Evolutionary conservation across 2,888 invertebrate species (phyloP).

Genomic region (Sceliomorpha sp.): DNA sequence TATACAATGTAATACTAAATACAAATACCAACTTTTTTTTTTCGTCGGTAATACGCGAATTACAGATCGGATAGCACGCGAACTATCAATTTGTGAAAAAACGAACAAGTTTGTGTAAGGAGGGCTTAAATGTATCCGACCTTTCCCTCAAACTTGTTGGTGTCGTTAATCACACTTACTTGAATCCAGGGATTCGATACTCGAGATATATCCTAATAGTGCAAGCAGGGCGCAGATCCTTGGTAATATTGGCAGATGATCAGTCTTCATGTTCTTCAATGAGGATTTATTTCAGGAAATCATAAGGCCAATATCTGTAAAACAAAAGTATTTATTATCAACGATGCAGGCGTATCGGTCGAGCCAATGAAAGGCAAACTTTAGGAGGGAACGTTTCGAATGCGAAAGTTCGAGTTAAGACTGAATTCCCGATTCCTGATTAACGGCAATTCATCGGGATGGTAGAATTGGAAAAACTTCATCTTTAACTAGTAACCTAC

Average conservation of each 20-base stretch:
- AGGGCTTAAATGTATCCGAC: not conserved
- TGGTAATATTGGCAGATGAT: slow-evolving; percentile 70
- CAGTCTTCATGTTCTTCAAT: slow-evolving; percentile 75
- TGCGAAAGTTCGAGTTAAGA: no score
- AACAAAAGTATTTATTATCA: slow-evolving; percentile 32
- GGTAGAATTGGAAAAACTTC: no score
- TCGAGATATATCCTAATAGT: slow-evolving; percentile 64
- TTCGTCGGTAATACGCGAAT: no score
- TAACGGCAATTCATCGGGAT: no score
- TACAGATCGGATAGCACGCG: not conserved
- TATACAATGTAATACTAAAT: no score
- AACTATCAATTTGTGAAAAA: not conserved
- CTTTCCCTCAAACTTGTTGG: slow-evolving; percentile 26
- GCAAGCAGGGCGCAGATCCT: slow-evolving; percentile 66
- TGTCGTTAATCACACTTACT: slow-evolving; percentile 65
- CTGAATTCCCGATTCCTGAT: no score
- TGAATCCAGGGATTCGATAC: slow-evolving; percentile 70
- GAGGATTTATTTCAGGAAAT: slow-evolving; percentile 70
- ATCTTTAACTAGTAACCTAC: no score
- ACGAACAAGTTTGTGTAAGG: not conserved
- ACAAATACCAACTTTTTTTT: no score
- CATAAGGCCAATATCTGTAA: slow-evolving; percentile 65
- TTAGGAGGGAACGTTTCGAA: no score
- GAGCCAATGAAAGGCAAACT: no score
- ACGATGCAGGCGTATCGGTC: not conserved